Base-by-base conservation (phyloP, 2,113 vertebrate species). In the Megaceryle maxima region DNA sequence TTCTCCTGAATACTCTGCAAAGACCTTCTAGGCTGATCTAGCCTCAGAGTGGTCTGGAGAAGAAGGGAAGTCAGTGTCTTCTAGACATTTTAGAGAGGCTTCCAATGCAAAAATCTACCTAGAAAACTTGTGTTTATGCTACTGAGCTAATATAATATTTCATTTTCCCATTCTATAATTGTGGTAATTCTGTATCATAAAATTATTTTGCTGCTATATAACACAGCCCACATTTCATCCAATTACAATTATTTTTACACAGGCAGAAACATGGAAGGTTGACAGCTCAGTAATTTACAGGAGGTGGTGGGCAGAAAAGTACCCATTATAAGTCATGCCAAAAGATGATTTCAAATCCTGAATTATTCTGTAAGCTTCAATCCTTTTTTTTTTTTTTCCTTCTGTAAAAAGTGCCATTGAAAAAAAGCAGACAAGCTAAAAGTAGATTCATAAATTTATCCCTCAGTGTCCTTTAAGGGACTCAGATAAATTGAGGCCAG, bases 201-300 rank as follows among this genome's bases (percentile, higher is more conserved):
- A 78, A 88, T 86, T 48, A 80, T 62, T 83, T 16, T 84, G 18
- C 24, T 77, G 41, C 16, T 22, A 48, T 48, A 86, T 95, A 11
- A 80, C 0, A 1, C 3, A 5, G 24, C 9, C 41, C 56, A 67
- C 22, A 26, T 55, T 89, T 96, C 46, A 92, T 56, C 63, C 51
- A 86, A 59, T 77, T 70, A 69, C 29, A 43, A 46, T 78, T 72
- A 84, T 46, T 85, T 90, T 88, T 85, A 48, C 12, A 1, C 3
- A 37, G 55, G 17, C 26, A 94, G 74, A 78, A 87, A 90, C 10
- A 50, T 0, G 3, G 33, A 93, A 83, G 20, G 14, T 19, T 93
- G 77, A 87, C 31, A 94, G n/a, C 16, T 79, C 25, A 72, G 62
- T 75, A 79, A 94, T 90, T 76, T 80, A 73, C 31, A 31, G 53